Evolutionary conservation across 2,797 vertebrate genomes (phyloP), one percentile per base, ranked within the genome.

Genomic region (Alectoris magna): DNA sequence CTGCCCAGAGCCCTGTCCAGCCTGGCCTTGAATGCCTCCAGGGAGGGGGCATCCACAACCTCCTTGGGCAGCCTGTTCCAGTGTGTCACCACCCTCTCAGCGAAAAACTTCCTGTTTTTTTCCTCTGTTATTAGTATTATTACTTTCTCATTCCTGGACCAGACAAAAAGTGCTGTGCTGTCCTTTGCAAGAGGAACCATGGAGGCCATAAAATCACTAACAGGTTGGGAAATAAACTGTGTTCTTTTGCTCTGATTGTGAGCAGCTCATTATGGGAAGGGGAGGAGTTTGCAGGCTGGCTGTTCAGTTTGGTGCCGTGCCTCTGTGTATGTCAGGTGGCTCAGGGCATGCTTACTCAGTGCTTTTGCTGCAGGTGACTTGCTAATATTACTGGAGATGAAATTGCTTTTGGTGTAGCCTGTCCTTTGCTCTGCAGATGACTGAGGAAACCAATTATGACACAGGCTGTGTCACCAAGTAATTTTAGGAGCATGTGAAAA

Each of bases 281-380:
- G 14, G 21, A 11, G 16, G 3, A 31, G 34, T 9, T 13, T n/a
- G 10, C 56, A 39, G 21, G 2, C 39, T 13, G 8, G 34, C 36
- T 63, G 0, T n/a, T 81, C 60, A 5, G 3, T 56, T 88, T 3
- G 11, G 3, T 21, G 9, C 73, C 11, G 6, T 41, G 38, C 38
- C 41, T 27, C 1, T 53, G 8, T 1, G 0, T 36, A 15, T 1
- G 0, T 68, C 29, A 16, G 41, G 59, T 68, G 41, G 13, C 71
- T 91, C 70, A 49, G 14, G 9, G 31, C 3, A 17, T 62, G 38
- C 39, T 29, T 58, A 56, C 51, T 59, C 60, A 5, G 34, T n/a
- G 44, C 44, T 16, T 9, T 2, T 87, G 66, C 84, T 95, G 77
- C 55, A 46, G 83, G 59, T 70, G n/a, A 70, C 68, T 41, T 9